These are phyloP conservation scores for Erebia ligea DNA, from an alignment of 2,888 invertebrate species.

Conservation along the genomic window DNA sequence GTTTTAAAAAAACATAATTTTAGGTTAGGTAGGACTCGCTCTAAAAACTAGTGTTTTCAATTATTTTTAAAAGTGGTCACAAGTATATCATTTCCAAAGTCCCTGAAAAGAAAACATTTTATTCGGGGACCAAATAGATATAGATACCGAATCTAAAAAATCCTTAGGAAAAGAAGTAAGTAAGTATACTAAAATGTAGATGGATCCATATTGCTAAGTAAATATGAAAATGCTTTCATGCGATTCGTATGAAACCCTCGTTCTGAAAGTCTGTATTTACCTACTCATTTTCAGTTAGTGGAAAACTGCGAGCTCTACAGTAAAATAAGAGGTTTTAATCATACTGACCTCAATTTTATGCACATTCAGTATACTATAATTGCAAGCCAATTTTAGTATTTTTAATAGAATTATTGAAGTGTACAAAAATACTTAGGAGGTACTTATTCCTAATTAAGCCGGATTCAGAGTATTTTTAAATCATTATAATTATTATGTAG, in stretches of 20 bases:
- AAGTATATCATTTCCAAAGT: too few species aligned
- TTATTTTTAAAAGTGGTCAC: too few species aligned
- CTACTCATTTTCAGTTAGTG: constrained; percentile 22
- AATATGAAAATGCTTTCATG: background rate
- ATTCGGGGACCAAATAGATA: too few species aligned
- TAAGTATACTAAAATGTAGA: too few species aligned
- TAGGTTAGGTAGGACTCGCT: too few species aligned
- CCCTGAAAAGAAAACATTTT: too few species aligned
- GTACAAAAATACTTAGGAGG: too few species aligned
- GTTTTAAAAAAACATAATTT: too few species aligned
- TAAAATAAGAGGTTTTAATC: constrained; percentile 28
- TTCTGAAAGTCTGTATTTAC: constrained; percentile 8
- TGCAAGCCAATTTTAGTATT: constrained; percentile 7
- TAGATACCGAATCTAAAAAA: too few species aligned
- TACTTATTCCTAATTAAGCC: too few species aligned
- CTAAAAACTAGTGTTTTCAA: too few species aligned
- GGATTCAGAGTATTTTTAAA: background rate
- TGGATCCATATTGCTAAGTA: background rate
- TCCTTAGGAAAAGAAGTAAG: too few species aligned
- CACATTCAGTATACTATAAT: background rate
- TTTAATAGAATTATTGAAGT: background rate
- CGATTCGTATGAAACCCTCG: background rate
- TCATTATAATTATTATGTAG: background rate
- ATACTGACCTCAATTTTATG: constrained; percentile 33
- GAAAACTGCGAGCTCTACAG: constrained; percentile 10